Evolutionary conservation across 2,888 invertebrate genomes (phyloP).

Genomic region (Bugulina stolonifera): DNA sequence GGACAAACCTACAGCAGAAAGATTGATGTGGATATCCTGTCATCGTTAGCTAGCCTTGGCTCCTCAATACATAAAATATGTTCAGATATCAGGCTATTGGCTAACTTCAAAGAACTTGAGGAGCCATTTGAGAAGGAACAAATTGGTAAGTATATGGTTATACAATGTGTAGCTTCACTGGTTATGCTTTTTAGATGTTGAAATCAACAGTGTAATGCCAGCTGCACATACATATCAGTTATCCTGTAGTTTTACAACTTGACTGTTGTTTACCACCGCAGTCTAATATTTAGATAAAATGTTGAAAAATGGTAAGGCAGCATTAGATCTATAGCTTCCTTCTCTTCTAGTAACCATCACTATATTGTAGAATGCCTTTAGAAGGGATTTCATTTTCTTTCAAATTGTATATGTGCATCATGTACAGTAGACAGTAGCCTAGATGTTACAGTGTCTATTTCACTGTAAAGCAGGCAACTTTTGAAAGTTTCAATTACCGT

Average conservation of each 20-base stretch:
- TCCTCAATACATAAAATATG: constrained; percentile 79
- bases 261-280: no score
- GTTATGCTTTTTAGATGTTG: no score
- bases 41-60: constrained; percentile 72
- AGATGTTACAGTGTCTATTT: no score
- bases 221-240: no score
- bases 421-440: no score
- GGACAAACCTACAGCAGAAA: constrained; percentile 95
- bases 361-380: background rate
- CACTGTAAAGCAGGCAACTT: no score
- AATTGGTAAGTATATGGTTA: constrained; percentile 68
- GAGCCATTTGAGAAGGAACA: constrained; percentile 95
- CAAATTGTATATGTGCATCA: no score
- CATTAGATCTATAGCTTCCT: background rate
- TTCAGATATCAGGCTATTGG: constrained; percentile 69
- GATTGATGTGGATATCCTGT: constrained; percentile 78
- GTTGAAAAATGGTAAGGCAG: background rate
- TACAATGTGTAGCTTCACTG: no score
- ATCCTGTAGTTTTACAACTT: no score
- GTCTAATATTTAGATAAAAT: background rate
- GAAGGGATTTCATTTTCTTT: no score
- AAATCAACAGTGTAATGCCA: no score
- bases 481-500: no score
- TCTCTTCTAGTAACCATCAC: background rate
- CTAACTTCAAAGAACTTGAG: constrained; percentile 89